Percentiles rank a stretch among this genome's conserved stretches.
These are phyloP conservation scores for Dryas iulia DNA, from an alignment of 1,140 invertebrate genomes.

Conservation along the genomic window DNA sequence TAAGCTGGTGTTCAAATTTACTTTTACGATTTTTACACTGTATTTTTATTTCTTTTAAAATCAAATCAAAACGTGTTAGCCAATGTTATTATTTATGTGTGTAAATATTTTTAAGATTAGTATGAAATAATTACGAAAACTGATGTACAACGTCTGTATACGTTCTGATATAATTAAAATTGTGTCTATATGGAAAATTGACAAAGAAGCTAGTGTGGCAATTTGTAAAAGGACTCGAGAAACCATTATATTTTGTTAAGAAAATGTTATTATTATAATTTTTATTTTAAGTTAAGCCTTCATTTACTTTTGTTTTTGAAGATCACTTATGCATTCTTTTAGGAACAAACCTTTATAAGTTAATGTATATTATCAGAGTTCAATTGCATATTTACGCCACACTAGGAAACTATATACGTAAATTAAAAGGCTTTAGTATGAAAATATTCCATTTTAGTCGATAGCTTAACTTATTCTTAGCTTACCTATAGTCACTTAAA, in stretches of 20 bases:
- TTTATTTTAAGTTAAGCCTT: not conserved
- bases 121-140: constrained; percentile 60
- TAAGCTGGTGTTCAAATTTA: too few relatives aligned
- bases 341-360: not conserved
- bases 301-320: not conserved
- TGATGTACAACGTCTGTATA: constrained; percentile 79
- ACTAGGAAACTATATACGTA: constrained; percentile 70
- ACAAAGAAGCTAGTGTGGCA: constrained; percentile 16
- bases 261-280: not conserved
- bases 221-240: not conserved
- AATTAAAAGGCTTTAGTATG: constrained; percentile 74
- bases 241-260: not conserved
- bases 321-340: not conserved
- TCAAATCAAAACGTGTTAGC: constrained; percentile 12
- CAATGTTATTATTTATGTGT: constrained; percentile 25
- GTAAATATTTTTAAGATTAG: constrained; percentile 65
- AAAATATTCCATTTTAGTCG: constrained; percentile 79
- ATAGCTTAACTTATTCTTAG: constrained; percentile 79
- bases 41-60: not conserved
- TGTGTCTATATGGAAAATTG: constrained; percentile 29
- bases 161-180: constrained; percentile 53
- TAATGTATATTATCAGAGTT: constrained; percentile 8
- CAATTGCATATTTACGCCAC: constrained; percentile 35
- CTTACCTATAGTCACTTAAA: constrained; percentile 76
- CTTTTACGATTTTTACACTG: too few relatives aligned